Evolutionary conservation across 2,797 vertebrate species (phyloP).

Genomic region (Urosaurus nigricauda): DNA sequence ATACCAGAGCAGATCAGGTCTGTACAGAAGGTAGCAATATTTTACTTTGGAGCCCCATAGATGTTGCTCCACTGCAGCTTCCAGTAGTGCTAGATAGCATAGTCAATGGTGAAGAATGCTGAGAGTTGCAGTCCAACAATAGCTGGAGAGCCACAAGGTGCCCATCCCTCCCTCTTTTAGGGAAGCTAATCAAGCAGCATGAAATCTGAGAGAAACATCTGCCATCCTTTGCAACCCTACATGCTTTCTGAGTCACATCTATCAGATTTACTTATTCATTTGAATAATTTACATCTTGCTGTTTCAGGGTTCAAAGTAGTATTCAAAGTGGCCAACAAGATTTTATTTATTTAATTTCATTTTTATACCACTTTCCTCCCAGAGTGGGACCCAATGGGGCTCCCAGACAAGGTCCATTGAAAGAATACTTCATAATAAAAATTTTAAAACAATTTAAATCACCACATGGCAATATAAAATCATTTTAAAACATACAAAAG

Average conservation of each 20-base stretch:
- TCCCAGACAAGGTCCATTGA: too few species aligned
- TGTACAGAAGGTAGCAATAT: not conserved
- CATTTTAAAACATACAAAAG: too few species aligned
- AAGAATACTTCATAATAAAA: too few species aligned
- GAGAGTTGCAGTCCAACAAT: not conserved
- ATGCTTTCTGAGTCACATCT: not conserved
- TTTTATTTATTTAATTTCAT: not conserved
- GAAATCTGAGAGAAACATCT: not conserved
- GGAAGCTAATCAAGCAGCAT: not conserved
- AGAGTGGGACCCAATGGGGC: too few species aligned
- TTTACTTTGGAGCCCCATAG: not conserved
- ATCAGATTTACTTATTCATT: not conserved
- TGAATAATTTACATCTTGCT: not conserved
- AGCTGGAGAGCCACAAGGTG: not conserved
- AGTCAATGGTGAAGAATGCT: not conserved
- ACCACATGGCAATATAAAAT: too few species aligned
- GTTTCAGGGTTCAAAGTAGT: not conserved
- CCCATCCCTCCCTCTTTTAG: not conserved
- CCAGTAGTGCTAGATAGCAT: too few species aligned
- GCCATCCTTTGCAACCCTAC: not conserved
- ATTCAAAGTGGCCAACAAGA: not conserved
- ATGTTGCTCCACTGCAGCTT: not conserved
- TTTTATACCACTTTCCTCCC: too few species aligned
- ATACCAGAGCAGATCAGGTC: not conserved
- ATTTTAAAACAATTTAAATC: too few species aligned